These are phyloP conservation scores for Baronia brevicornis DNA, from an alignment of 2,888 invertebrate species.

Conservation along the genomic window DNA sequence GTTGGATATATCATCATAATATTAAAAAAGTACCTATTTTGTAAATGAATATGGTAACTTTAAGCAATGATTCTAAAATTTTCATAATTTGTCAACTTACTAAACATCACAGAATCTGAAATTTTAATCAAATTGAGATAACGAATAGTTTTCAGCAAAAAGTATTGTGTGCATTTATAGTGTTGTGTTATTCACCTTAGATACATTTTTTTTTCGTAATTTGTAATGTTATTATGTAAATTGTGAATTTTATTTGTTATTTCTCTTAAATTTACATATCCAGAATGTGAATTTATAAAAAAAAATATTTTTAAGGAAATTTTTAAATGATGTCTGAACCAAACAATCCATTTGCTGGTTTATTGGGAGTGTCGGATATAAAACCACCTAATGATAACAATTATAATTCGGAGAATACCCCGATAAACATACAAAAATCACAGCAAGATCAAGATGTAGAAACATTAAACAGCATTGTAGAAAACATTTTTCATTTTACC, in stretches of 20 bases:
- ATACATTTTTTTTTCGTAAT: too few species aligned
- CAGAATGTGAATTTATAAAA: constrained; percentile 20
- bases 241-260: constrained; percentile 1
- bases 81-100: constrained; percentile 8
- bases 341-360: constrained; percentile 62
- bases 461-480: constrained; percentile 74
- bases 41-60: too few species aligned
- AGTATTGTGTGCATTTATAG: too few species aligned
- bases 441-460: constrained; percentile 38
- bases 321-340: constrained; percentile 51
- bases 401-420: constrained; percentile 29
- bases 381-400: constrained; percentile 31
- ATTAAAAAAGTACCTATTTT: too few species aligned
- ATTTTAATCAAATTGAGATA: constrained; percentile 24
- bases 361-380: constrained; percentile 47
- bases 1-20: too few species aligned
- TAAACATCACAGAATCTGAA: constrained; percentile 13
- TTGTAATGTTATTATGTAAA: too few species aligned
- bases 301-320: constrained; percentile 15
- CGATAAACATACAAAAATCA: constrained; percentile 33
- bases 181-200: too few species aligned
- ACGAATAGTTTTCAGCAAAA: constrained; percentile 25
- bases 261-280: constrained; percentile 1
- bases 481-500: constrained; percentile 84
- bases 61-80: neutral